Evolutionary conservation across 1,140 invertebrate genomes (phyloP), one percentile per base, ranked within the genome.

Genomic region (Delia radicum): DNA sequence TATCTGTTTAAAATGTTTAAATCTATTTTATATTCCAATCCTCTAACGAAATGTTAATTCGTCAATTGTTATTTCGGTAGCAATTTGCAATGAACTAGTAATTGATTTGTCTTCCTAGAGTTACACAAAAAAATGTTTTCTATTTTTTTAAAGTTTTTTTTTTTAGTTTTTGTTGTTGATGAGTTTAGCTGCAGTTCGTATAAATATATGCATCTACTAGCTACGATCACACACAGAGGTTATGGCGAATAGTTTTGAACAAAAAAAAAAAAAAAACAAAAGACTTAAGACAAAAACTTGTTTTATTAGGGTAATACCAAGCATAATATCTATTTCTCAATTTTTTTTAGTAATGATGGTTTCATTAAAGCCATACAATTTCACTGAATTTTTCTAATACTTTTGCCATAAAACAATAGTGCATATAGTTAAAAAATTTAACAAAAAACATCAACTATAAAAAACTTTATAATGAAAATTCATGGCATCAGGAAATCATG

Each of bases 401-500:
- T 65, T 29, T 28, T 15, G 27, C 26, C 29, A 67, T 26, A 13
- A 33, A 69, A 69, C 65, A 69, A 18, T 29, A 28, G 29, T 21
- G 48, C 5, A 55, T 55, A 21, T 55, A n/a, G 48, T 18, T n/a
- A 18, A 55, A 69, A 31, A 69, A 21, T 69, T 69, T 65, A 33
- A 65, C 12, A 65, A 2, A 69, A 24, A 5, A n/a, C 6, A 18
- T 29, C n/a, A n/a, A n/a, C n/a, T n/a, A n/a, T n/a, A n/a, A n/a
- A 69, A 69, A 37, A 69, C 21, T 37, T 18, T 69, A 69, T 69
- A 69, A 69, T 69, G 65, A 69, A 69, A 69, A 69, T 69, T 69
- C 65, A 69, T 69, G 65, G 65, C 65, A 69, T 69, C 65, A 69
- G 65, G 65, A 69, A 69, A 69, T 69, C 65, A 69, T 69, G 65